Evolutionary conservation across 1,140 invertebrate genomes (phyloP).

Genomic region (Helicoverpa zea): DNA sequence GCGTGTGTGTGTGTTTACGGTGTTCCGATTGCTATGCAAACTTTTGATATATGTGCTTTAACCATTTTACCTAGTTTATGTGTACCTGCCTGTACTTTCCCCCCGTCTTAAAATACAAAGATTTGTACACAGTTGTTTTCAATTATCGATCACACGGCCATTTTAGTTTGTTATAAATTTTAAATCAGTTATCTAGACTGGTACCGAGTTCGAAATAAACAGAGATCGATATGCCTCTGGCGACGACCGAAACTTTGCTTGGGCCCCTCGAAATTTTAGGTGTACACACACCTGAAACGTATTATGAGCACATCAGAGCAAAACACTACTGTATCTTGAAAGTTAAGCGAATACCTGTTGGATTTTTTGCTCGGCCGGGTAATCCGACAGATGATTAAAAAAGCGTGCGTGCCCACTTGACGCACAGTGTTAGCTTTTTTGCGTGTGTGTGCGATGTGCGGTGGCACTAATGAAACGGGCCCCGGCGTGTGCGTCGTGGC

Average conservation of each 20-base stretch:
- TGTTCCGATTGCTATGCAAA: slow-evolving; percentile 46
- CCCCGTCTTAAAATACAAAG: neutral
- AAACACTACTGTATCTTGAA: slow-evolving; percentile 20
- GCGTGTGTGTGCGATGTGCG: slow-evolving; percentile 79
- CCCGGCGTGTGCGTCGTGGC: slow-evolving; percentile 77
- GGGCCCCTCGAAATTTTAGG: slow-evolving; percentile 30
- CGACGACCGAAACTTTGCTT: slow-evolving; percentile 57
- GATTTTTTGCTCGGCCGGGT: slow-evolving; percentile 40
- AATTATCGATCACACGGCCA: slow-evolving; percentile 55
- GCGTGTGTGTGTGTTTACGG: slow-evolving; percentile 60
- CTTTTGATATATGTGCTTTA: slow-evolving; percentile 32
- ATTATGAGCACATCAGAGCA: slow-evolving; percentile 8
- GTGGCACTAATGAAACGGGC: slow-evolving; percentile 81
- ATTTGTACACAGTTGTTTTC: slow-evolving; percentile 47
- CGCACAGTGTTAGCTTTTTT: slow-evolving; percentile 82
- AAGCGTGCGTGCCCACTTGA: slow-evolving; percentile 83
- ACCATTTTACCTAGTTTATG: slow-evolving; percentile 21
- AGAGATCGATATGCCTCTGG: slow-evolving; percentile 71
- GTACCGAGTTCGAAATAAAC: slow-evolving; percentile 73
- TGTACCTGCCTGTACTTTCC: slow-evolving; percentile 8
- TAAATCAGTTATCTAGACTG: slow-evolving; percentile 68
- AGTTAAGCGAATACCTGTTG: slow-evolving; percentile 44
- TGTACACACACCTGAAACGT: neutral
- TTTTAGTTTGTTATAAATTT: slow-evolving; percentile 71
- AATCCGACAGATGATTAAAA: slow-evolving; percentile 78